Base-by-base conservation (phyloP, 2,888 invertebrate species). In the Melanotus villosus region DNA sequence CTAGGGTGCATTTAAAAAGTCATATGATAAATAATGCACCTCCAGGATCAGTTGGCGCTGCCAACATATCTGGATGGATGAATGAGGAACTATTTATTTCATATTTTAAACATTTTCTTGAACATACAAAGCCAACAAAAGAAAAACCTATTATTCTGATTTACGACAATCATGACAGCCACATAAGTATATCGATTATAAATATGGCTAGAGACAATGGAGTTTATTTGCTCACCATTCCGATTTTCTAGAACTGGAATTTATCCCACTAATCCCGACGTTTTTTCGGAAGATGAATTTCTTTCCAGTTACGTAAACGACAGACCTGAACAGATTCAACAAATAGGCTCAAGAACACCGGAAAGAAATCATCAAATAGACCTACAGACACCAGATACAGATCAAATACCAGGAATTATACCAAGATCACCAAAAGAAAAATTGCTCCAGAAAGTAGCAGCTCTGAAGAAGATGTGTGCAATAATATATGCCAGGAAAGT, bases 51-150 rank as follows among this genome's bases (percentile, higher is more conserved):
- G 19, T 59, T 14, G 59, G 26, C 3, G n/a, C 16, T 14, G 38
- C 57, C 16, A 34, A 7, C 38, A 4, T 1, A 38, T 14, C 38
- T 9, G 59, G 59, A 30, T 58, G 58, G 58, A 58, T 58, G 41
- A 56, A 2, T 18, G 21, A 2, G 3, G 34, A 14, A 41, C 5
- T 12, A 30, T n/a, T 41, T 10, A 26, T 58, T 21, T 18, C n/a
- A 19, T 45, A 19, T 26, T 7, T 26, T 26, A 26, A 26, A 26
- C 26, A 26, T 26, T 26, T 26, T 7, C n/a, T 21, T 45, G 45
- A 45, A 7, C 9, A 10, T 14, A 5, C 5, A 4, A 5, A n/a
- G n/a, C n/a, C n/a, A n/a, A n/a, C n/a, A n/a, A n/a, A n/a, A n/a
- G n/a, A n/a, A n/a, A n/a, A n/a, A n/a, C n/a, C n/a, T n/a, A n/a